A percentile compares a stretch with the other conserved stretches of the same genome.
phyloP scores from a whole-genome alignment of 2,888 invertebrate genomes.

The Bembecia ichneumoniformis region DNA sequence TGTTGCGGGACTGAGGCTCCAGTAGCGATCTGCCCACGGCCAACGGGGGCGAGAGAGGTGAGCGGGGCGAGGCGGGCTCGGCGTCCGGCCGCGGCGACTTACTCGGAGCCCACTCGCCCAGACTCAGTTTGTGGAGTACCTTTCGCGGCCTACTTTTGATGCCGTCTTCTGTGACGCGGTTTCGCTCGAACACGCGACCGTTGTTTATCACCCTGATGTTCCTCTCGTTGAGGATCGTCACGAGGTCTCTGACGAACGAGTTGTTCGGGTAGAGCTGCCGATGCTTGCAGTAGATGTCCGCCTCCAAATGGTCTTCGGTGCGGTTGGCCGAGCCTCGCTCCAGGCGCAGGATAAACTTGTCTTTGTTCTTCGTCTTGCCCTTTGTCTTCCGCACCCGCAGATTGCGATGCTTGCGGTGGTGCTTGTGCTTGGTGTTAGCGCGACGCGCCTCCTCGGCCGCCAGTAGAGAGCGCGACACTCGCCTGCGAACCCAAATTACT shows the following conservation, averaged over 20 bases:
- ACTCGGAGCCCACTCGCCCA: background rate
- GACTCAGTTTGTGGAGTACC: background rate
- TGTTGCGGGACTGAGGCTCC: constrained; percentile 11
- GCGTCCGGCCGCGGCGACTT: background rate
- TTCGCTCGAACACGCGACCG: constrained; percentile 53
- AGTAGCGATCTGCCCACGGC: background rate
- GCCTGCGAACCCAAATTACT: constrained; percentile 17
- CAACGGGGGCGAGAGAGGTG: background rate
- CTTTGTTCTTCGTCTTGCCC: constrained; percentile 40
- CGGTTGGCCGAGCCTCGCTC: constrained; percentile 27
- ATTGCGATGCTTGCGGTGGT: constrained; percentile 11
- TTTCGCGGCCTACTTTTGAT: constrained; percentile 2
- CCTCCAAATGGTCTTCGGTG: constrained; percentile 46
- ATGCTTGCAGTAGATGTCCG: constrained; percentile 48
- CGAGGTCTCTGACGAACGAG: constrained; percentile 51
- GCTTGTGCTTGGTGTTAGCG: constrained; percentile 13
- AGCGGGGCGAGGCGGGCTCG: background rate
- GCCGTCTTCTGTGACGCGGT: constrained; percentile 35
- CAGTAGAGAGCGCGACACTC: constrained; percentile 49
- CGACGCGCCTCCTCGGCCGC: background rate
- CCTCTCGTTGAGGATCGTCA: constrained; percentile 46
- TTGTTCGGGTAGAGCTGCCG: constrained; percentile 43
- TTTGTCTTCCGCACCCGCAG: background rate
- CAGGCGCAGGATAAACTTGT: constrained; percentile 52
- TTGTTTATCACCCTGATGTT: constrained; percentile 61